Conservation (phyloP, 2,113 vertebrate species). For the Rattus norvegicus region GRCr8 NC_086034.1:35138501-35139000, state of each 20-base stretch:
- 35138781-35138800: not conserved
- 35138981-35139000: slow-evolving; percentile 72
- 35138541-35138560: not conserved
- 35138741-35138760: not conserved
- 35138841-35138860: slow-evolving; percentile 39
- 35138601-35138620: not conserved
- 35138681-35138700: not conserved
- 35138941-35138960: slow-evolving; percentile 61
- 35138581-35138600: not conserved
- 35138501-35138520: not conserved
- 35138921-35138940: slow-evolving; percentile 60
- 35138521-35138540: not conserved
- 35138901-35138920: slow-evolving; percentile 35
- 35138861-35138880: slow-evolving; percentile 38
- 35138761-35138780: not conserved
- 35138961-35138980: slow-evolving; percentile 66
- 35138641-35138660: not conserved
- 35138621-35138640: not conserved
- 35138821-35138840: not conserved
- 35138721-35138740: not conserved
- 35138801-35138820: not conserved
- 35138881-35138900: slow-evolving; percentile 21
- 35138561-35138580: not conserved
- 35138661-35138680: too few relatives aligned
- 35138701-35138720: not conserved